Conservation (phyloP, 2,113 vertebrate species). For the Scophthalmus maximus region DNA sequence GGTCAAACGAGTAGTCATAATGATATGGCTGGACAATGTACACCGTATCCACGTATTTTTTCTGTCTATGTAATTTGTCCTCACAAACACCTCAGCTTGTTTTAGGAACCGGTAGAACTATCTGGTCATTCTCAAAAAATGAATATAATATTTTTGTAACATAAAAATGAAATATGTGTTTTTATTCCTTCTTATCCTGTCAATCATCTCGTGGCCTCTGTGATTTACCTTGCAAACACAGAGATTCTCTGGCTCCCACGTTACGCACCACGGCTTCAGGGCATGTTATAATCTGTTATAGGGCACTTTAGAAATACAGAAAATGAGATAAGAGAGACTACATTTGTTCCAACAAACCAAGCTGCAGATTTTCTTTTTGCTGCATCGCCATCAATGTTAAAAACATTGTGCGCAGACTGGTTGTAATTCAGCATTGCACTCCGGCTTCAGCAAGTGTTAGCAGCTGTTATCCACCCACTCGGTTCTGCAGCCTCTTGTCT, state of each 20-base stretch:
- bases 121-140: not conserved
- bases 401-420: not conserved
- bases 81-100: too few relatives aligned
- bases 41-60: too few relatives aligned
- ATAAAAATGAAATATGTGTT: not conserved
- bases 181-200: not conserved
- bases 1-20: too few relatives aligned
- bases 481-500: not conserved
- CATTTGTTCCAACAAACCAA: not conserved
- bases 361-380: not conserved
- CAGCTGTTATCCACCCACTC: conserved; percentile 8
- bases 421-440: not conserved
- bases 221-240: not conserved
- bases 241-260: not conserved
- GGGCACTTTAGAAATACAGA: not conserved
- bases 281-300: not conserved
- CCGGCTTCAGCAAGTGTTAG: not conserved
- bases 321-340: not conserved
- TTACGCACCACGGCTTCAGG: not conserved
- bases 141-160: not conserved
- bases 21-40: too few relatives aligned
- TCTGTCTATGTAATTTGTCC: too few relatives aligned
- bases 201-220: not conserved
- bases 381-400: not conserved
- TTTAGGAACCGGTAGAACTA: not conserved